Evolutionary conservation across 2,888 invertebrate genomes (phyloP).

Genomic region (Apotomis capreana): DNA sequence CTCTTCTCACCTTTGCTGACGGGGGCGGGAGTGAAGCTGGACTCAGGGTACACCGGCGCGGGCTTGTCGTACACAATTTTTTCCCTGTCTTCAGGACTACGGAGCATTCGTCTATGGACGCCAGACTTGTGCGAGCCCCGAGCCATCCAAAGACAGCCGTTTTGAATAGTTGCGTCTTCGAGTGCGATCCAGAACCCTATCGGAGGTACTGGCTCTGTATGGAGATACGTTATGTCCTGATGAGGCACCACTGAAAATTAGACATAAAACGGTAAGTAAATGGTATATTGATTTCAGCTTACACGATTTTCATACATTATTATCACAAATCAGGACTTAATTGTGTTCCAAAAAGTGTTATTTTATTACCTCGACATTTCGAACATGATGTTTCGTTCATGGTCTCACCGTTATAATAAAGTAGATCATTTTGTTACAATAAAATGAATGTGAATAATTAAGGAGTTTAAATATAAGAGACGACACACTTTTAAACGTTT

Average conservation of each 20-base stretch:
- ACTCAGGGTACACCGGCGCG: constrained; percentile 87
- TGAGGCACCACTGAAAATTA: constrained; percentile 86
- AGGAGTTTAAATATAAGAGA: no score
- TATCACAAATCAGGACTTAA: no score
- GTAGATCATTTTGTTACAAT: no score
- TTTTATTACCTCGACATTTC: no score
- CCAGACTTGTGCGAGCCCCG: constrained; percentile 95
- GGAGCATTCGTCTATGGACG: constrained; percentile 87
- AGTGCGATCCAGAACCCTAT: constrained; percentile 98
- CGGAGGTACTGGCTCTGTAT: constrained; percentile 91
- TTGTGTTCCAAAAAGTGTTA: no score
- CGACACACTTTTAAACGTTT: no score
- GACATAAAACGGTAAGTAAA: neutral
- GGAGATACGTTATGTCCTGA: constrained; percentile 94
- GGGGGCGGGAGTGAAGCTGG: constrained; percentile 89
- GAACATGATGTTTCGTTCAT: no score
- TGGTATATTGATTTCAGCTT: no score
- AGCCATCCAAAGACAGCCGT: constrained; percentile 97
- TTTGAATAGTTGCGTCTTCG: constrained; percentile 95
- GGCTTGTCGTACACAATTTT: constrained; percentile 87
- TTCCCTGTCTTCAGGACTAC: constrained; percentile 86
- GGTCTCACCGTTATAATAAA: no score
- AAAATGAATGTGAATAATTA: no score
- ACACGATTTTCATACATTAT: no score
- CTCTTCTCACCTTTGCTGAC: constrained; percentile 90